Evolutionary conservation across 2,113 vertebrate genomes (phyloP).

Genomic region (Oncorhynchus keta): DNA sequence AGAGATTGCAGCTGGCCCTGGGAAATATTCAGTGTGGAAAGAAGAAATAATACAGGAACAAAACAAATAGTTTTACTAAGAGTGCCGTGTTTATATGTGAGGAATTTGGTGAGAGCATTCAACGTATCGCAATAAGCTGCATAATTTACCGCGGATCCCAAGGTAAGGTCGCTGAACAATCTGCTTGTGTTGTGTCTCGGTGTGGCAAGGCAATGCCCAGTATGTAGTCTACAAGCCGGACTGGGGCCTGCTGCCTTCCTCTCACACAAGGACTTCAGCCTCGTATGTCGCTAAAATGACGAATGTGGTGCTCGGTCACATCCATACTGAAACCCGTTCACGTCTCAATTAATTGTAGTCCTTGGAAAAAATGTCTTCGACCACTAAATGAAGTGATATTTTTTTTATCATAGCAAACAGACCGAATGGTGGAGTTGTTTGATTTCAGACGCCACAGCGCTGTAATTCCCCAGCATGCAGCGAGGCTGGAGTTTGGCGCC

Average conservation of each 20-base stretch:
- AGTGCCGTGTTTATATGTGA: neutral
- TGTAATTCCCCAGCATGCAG: constrained; percentile 27
- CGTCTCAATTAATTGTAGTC: neutral
- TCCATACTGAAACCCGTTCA: neutral
- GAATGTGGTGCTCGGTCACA: neutral
- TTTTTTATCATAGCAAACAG: constrained; percentile 39
- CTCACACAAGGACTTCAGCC: neutral
- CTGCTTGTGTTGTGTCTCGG: constrained; percentile 58
- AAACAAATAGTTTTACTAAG: constrained; percentile 11
- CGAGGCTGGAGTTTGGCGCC: constrained; percentile 73
- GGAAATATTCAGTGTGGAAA: constrained; percentile 57
- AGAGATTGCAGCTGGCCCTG: constrained; percentile 53
- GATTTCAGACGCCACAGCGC: constrained; percentile 23
- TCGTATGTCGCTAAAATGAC: too few relatives aligned
- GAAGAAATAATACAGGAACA: constrained; percentile 29
- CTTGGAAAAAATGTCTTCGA: neutral
- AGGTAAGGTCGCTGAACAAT: constrained; percentile 74
- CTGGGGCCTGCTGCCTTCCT: constrained; percentile 51
- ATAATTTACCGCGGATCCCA: constrained; percentile 21
- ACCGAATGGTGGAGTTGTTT: constrained; percentile 32
- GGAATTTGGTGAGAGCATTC: neutral
- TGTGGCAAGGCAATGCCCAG: constrained; percentile 59
- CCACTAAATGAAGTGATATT: constrained; percentile 62
- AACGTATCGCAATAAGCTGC: constrained; percentile 21
- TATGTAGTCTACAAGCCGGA: constrained; percentile 42